These are phyloP conservation scores for Oncorhynchus kisutch DNA, from an alignment of 2,113 vertebrate genomes.

Conservation along the genomic window DNA sequence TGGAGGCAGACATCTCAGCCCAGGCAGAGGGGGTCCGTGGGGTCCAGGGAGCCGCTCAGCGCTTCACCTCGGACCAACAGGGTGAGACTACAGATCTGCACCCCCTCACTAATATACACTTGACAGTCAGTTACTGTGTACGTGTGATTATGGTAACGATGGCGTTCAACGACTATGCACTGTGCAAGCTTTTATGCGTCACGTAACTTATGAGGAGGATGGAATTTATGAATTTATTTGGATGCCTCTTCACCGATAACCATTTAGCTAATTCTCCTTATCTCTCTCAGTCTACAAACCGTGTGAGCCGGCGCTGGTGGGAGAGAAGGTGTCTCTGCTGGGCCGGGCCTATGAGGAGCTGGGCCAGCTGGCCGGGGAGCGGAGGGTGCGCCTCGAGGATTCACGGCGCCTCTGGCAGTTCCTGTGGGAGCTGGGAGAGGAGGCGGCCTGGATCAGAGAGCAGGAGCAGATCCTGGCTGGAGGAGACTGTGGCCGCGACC, in stretches of 20 bases:
- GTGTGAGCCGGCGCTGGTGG: conserved; percentile 84
- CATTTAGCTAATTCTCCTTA: neutral
- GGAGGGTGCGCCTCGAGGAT: conserved; percentile 81
- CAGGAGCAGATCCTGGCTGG: conserved; percentile 86
- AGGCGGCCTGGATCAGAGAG: conserved; percentile 89
- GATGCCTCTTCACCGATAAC: neutral
- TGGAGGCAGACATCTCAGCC: conserved; percentile 87
- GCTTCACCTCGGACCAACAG: conserved; percentile 79
- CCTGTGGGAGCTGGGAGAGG: conserved; percentile 89
- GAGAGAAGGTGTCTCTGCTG: conserved; percentile 78
- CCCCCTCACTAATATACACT: neutral
- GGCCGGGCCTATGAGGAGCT: conserved; percentile 82
- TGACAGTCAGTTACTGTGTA: neutral
- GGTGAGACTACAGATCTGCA: conserved; percentile 62
- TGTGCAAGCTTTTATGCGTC: too few species aligned
- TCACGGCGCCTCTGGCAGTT: conserved; percentile 88
- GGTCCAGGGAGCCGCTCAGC: conserved; percentile 77
- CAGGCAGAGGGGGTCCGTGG: conserved; percentile 87
- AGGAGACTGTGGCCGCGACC: conserved; percentile 83
- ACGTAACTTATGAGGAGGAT: neutral
- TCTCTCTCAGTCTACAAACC: conserved; percentile 82
- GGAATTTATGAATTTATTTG: neutral
- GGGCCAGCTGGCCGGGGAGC: conserved; percentile 71
- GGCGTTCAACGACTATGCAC: too few species aligned
- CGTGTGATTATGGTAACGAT: neutral